phyloP scores from a whole-genome alignment of 37 sponge, comb jelly and placozoan species.

The Axinella damicornis region DNA sequence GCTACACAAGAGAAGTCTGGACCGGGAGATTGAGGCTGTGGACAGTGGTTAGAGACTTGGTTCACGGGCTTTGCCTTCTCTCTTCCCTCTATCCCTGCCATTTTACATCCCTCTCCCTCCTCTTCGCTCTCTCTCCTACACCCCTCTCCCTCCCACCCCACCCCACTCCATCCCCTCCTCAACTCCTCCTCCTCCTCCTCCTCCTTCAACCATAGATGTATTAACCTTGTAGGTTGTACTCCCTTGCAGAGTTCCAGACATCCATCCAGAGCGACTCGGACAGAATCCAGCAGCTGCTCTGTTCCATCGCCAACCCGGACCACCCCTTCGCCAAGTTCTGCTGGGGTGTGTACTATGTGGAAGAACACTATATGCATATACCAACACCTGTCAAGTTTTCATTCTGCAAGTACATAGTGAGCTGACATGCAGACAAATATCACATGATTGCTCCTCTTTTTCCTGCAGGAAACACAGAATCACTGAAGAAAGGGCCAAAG shows the following conservation, averaged over 20 bases:
- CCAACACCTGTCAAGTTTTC: not conserved
- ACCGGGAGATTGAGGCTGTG: conserved; percentile 75
- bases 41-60: conserved; percentile 78
- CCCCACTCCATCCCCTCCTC: not conserved
- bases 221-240: not conserved
- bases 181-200: no score
- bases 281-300: conserved; percentile 57
- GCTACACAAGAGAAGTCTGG: conserved; percentile 47
- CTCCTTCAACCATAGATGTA: not conserved
- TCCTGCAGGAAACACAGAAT: not conserved
- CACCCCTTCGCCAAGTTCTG: conserved; percentile 70
- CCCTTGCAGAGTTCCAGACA: conserved; percentile 59
- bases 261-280: conserved; percentile 50
- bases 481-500: conserved; percentile 12
- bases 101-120: not conserved
- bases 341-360: conserved; percentile 53
- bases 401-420: not conserved
- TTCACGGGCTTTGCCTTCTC: no score
- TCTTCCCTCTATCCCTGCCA: no score
- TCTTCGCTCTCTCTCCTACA: not conserved
- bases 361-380: no score
- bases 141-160: not conserved
- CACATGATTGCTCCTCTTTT: not conserved
- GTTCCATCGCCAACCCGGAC: conserved; percentile 19
- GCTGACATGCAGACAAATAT: no score